Evolutionary conservation across 2,888 invertebrate species (phyloP).

Genomic region (Cinara cedri): DNA sequence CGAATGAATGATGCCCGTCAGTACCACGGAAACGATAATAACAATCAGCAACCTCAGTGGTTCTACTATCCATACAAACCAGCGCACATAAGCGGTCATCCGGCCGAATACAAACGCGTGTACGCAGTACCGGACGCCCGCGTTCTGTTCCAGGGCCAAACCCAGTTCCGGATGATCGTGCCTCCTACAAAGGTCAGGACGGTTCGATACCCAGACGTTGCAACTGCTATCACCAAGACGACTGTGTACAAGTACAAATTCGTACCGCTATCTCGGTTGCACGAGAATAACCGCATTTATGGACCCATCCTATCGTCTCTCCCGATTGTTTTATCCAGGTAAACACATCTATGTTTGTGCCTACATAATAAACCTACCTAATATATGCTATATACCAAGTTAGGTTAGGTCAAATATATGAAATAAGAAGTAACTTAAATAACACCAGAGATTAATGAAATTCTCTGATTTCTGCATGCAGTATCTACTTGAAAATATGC

Average conservation of each 20-base stretch:
- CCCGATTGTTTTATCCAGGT: conserved; percentile 32
- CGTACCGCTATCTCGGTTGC: conserved; percentile 14
- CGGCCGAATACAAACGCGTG: conserved; percentile 37
- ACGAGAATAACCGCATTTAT: conserved; percentile 33
- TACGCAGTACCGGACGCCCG: conserved; percentile 22
- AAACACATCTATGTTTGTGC: background rate
- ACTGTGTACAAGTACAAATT: conserved; percentile 48
- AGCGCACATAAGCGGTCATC: conserved; percentile 8
- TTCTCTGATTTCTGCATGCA: too few relatives aligned
- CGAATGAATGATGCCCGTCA: background rate
- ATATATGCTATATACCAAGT: too few relatives aligned
- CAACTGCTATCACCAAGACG: background rate
- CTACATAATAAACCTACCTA: too few relatives aligned
- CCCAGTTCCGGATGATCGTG: background rate
- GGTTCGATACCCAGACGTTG: background rate
- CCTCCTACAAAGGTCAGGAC: background rate
- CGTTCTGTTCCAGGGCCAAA: background rate
- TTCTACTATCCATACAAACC: conserved; percentile 43
- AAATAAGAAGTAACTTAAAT: too few relatives aligned
- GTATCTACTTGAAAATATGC: too few relatives aligned
- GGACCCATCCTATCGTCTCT: conserved; percentile 41
- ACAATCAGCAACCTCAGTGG: background rate
- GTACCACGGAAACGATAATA: background rate
- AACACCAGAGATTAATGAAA: too few relatives aligned
- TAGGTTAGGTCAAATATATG: too few relatives aligned